Evolutionary conservation across 2,113 vertebrate species (phyloP).

Genomic region (Penelope pileata): DNA sequence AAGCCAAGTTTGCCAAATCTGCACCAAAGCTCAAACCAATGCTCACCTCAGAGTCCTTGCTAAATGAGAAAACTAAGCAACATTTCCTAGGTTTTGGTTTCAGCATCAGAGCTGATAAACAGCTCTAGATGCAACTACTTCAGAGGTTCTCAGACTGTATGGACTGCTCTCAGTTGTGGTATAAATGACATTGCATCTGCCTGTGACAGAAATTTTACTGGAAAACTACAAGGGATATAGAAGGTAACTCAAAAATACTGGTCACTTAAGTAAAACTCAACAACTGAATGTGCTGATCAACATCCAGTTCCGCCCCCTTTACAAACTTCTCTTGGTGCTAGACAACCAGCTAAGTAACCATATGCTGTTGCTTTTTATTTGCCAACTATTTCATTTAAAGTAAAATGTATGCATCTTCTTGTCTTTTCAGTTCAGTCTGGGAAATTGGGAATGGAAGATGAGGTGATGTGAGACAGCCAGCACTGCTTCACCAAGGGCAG

Average conservation of each 20-base stretch:
- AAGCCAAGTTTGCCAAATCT: neutral
- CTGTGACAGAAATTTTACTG: neutral
- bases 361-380: neutral
- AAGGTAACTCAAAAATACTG: neutral
- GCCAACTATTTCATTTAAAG: neutral
- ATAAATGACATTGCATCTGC: neutral
- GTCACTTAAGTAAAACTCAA: neutral
- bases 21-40: neutral
- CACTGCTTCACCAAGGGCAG: neutral
- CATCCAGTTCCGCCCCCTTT: neutral
- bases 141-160: constrained; percentile 1
- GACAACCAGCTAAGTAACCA: neutral
- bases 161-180: constrained; percentile 6
- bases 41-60: neutral
- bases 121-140: neutral
- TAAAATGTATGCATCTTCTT: neutral
- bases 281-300: neutral
- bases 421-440: neutral
- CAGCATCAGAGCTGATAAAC: neutral
- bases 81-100: neutral
- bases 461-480: neutral
- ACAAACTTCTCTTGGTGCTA: neutral
- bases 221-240: neutral
- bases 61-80: neutral
- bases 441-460: neutral